Conservation (phyloP, 2,797 vertebrate genomes). For the Chlorospingus semifuscus region DNA sequence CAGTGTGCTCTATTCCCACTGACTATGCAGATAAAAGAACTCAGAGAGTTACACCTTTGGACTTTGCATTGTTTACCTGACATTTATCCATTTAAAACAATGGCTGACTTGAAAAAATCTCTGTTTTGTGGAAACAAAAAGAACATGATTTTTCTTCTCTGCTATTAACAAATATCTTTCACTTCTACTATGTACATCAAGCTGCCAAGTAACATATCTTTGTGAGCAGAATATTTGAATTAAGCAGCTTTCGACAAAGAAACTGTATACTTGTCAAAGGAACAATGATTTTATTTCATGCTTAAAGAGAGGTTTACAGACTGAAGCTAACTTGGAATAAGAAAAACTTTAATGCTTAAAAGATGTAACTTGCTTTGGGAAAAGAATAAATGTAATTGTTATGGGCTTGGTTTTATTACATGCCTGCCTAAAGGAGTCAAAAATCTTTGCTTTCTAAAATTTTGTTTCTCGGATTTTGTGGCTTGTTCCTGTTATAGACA, state of each 20-base stretch:
- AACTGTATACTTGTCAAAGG: constrained; percentile 24
- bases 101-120: background rate
- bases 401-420: background rate
- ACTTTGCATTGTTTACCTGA: background rate
- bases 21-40: background rate
- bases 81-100: constrained; percentile 8
- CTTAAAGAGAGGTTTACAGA: constrained; percentile 27
- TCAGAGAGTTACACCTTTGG: background rate
- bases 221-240: constrained; percentile 39
- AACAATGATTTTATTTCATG: constrained; percentile 40
- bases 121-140: background rate
- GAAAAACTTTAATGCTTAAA: constrained; percentile 20
- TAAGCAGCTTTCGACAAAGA: constrained; percentile 26
- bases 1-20: background rate
- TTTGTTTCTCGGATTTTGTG: background rate
- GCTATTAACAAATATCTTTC: constrained; percentile 44
- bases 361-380: background rate
- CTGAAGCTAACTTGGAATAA: constrained; percentile 7
- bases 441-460: background rate
- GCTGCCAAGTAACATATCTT: constrained; percentile 23
- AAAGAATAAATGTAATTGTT: background rate
- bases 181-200: background rate
- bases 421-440: background rate
- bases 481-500: background rate
- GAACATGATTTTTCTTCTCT: background rate